Conservation (phyloP, 2,797 vertebrate species). For the Schizopygopsis malacanthus region DNA sequence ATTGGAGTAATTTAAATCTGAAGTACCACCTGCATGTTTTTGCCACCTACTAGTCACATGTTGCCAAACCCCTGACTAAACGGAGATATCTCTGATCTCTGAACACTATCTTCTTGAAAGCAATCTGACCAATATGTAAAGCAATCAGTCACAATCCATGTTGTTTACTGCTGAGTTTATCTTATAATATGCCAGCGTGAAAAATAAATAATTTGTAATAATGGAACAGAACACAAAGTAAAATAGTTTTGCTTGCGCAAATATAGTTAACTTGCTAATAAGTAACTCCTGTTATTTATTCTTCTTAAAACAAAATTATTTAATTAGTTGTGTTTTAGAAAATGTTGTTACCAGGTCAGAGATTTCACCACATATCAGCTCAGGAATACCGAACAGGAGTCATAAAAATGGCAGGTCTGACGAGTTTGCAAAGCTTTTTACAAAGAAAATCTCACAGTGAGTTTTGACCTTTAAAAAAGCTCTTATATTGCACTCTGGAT, state of each 20-base stretch:
- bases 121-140: not conserved
- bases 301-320: not conserved
- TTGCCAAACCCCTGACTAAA: not conserved
- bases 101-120: not conserved
- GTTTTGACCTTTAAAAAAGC: constrained; percentile 23
- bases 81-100: not conserved
- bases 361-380: not conserved
- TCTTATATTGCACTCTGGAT: constrained; percentile 10
- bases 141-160: not conserved
- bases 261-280: not conserved
- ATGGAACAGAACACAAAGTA: not conserved
- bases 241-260: not conserved
- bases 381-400: not conserved
- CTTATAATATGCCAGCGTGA: not conserved
- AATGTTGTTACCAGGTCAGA: not conserved
- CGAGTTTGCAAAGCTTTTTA: not conserved
- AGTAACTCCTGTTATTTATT: not conserved
- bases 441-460: constrained; percentile 5
- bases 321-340: not conserved
- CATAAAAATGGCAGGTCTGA: not conserved
- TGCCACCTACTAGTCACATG: not conserved
- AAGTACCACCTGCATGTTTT: not conserved
- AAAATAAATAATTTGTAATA: not conserved
- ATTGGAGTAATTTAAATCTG: not conserved
- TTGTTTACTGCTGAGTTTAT: not conserved